Conservation (phyloP, 92 coral and sea anemone species). For the Scolanthus callimorphus region DNA sequence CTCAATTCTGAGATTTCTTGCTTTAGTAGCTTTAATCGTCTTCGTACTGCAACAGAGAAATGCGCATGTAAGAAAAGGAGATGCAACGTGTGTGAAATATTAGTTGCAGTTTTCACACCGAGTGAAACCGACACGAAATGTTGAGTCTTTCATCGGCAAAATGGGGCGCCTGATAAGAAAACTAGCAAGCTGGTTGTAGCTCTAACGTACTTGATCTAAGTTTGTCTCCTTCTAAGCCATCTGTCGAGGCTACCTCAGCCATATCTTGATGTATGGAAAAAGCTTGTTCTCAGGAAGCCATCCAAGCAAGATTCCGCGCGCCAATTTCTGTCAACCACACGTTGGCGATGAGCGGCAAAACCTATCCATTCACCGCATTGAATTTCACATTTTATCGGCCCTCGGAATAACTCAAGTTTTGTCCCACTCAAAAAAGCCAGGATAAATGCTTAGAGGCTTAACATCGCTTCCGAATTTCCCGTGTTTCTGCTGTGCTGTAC, state of each 20-base stretch:
- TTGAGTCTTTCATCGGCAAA: too few relatives aligned
- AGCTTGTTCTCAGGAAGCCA: neutral
- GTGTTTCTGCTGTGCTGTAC: neutral
- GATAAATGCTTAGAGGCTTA: neutral
- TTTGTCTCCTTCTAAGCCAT: constrained; percentile 29
- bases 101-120: too few relatives aligned
- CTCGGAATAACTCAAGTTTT: too few relatives aligned
- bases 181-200: too few relatives aligned
- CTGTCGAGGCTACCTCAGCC: constrained; percentile 23
- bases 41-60: constrained; percentile 83
- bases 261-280: constrained; percentile 1
- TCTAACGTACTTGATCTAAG: constrained; percentile 34
- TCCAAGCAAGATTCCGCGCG: neutral
- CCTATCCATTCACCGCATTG: neutral
- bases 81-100: too few relatives aligned
- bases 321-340: too few relatives aligned
- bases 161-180: too few relatives aligned
- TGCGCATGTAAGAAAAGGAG: too few relatives aligned
- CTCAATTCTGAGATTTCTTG: constrained; percentile 87
- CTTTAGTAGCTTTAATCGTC: constrained; percentile 75
- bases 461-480: neutral
- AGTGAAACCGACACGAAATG: too few relatives aligned
- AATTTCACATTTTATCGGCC: too few relatives aligned
- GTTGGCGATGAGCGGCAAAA: too few relatives aligned
- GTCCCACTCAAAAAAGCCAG: neutral